Evolutionary conservation across 2,797 vertebrate species (phyloP).

Genomic region (Eleutherodactylus coqui): DNA sequence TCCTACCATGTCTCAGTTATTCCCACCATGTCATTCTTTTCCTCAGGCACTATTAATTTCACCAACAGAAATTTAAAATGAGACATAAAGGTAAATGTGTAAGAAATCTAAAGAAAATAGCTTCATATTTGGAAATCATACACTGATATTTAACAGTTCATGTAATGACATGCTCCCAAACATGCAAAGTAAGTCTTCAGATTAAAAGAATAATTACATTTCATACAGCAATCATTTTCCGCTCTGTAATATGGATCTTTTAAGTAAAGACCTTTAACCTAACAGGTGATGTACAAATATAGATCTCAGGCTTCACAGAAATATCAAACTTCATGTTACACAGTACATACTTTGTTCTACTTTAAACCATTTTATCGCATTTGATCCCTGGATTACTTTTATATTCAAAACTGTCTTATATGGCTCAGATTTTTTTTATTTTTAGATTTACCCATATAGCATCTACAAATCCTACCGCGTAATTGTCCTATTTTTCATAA

Average conservation of each 20-base stretch:
- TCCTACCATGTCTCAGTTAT: too few relatives aligned
- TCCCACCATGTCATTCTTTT: too few relatives aligned
- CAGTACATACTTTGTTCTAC: constrained; percentile 35
- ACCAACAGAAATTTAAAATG: neutral
- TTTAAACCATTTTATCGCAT: constrained; percentile 32
- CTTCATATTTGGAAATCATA: neutral
- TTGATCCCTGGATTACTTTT: constrained; percentile 41
- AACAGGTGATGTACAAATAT: constrained; percentile 34
- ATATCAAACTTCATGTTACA: constrained; percentile 27
- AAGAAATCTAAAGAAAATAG: neutral
- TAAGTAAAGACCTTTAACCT: constrained; percentile 25
- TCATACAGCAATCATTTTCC: neutral
- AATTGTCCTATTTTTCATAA: neutral
- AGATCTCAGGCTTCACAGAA: constrained; percentile 30
- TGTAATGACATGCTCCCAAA: neutral
- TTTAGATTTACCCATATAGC: constrained; percentile 19
- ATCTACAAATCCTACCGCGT: neutral
- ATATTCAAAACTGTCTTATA: constrained; percentile 19
- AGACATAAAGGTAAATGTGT: neutral
- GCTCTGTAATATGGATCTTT: constrained; percentile 3
- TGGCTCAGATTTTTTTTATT: neutral
- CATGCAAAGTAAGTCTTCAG: neutral
- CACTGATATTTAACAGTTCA: neutral
- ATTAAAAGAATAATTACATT: constrained; percentile 38
- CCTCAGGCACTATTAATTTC: too few relatives aligned